Base-by-base conservation (phyloP, 1,140 invertebrate genomes). In the Gerris buenoi region DNA sequence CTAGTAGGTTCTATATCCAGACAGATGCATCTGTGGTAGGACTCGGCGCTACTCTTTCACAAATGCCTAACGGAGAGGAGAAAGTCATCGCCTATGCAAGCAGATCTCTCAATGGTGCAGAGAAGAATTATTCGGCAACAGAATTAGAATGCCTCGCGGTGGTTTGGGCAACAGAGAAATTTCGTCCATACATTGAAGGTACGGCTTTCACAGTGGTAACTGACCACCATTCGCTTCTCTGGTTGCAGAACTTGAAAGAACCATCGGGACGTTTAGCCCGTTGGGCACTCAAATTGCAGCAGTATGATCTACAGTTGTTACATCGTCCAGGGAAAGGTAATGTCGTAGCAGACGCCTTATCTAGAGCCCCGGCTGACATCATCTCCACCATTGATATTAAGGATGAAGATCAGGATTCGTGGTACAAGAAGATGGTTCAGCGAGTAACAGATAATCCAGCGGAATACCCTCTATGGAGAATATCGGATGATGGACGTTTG, bases 91-190 rank as follows among this genome's bases (percentile, higher is more conserved):
- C 73, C 0, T 80, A 81, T 68, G 79, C 78, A 14, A 78, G 78
- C 68, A 59, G 77, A 18, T 67, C 69, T 0, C 68, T 82, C 5
- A 70, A 60, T 14, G 65, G 64, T 13, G 60, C 70, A 15, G 79
- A 82, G 72, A 70, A 57, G 56, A 79, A 80, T 27, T 82, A 79
- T 67, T 70, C 70, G 1, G 72, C 72, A 10, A 79, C 76, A 0
- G 79, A 83, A 71, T 69, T 73, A 64, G 80, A 83, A 74, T 76
- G 75, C 64, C 68, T 70, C 2, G 78, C 76, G 2, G 70, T 81
- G n/a, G 63, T 81, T 1, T 75, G 72, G 70, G 75, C 74, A 1
- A 71, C 80, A 0, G 70, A 77, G 56, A 72, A 77, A 29, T 77
- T 76, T 62, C 64, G 72, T 18, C 66, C 46, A 0, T 74, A 73